These are phyloP conservation scores for Cygnus buccinator DNA, from an alignment of 2,113 vertebrate genomes.

Conservation along the genomic window DNA sequence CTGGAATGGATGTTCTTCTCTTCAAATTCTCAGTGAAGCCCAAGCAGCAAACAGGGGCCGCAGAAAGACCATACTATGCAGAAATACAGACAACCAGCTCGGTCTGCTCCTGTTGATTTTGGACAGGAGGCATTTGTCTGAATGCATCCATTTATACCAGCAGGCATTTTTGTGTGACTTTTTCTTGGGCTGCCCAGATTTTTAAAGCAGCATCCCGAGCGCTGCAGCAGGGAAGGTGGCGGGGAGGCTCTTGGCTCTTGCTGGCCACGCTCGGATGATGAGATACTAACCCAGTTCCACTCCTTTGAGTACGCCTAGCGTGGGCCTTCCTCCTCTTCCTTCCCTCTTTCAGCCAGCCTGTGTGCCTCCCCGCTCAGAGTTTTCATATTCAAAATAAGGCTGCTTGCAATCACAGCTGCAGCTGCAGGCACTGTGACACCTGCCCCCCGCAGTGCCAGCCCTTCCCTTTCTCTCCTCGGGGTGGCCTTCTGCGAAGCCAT, in stretches of 20 bases:
- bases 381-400: slow-evolving; percentile 46
- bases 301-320: background rate
- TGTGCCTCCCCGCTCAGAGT: slow-evolving; percentile 12
- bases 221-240: background rate
- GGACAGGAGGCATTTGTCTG: background rate
- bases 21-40: background rate
- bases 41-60: background rate
- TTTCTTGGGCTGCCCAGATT: background rate
- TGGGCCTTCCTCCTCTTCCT: slow-evolving; percentile 1
- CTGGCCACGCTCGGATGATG: background rate
- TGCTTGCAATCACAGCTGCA: background rate
- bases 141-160: background rate
- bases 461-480: background rate
- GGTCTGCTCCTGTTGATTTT: background rate
- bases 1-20: background rate
- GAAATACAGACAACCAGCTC: background rate
- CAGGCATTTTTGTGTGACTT: background rate
- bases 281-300: background rate
- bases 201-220: background rate
- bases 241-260: background rate
- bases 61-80: background rate
- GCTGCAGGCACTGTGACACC: background rate
- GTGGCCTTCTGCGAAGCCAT: background rate
- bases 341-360: background rate
- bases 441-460: background rate